phyloP scores from a whole-genome alignment of 2,113 vertebrate genomes.

The Percina caprodes region DNA sequence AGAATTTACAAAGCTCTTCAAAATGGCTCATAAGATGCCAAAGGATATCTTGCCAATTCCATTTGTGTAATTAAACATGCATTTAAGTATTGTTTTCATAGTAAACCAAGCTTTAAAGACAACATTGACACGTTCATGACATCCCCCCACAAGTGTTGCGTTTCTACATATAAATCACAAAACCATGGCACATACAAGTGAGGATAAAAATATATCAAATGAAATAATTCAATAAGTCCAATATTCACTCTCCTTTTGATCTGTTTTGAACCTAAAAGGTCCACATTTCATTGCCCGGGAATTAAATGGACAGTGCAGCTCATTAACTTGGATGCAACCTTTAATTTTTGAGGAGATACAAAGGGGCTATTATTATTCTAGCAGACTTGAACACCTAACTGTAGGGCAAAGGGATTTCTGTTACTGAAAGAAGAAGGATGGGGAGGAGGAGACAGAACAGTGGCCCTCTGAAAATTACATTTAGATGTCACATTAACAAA shows the following conservation, averaged over 20 bases:
- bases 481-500: constrained; percentile 42
- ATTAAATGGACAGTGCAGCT: background rate
- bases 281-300: background rate
- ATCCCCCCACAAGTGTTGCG: background rate
- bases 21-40: background rate
- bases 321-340: background rate
- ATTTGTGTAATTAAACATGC: background rate
- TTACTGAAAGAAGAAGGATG: background rate
- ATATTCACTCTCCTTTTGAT: background rate
- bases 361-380: background rate
- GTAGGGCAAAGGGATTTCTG: constrained; percentile 19
- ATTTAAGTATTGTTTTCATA: background rate
- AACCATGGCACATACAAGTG: background rate
- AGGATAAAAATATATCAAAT: background rate
- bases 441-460: background rate
- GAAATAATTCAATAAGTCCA: background rate
- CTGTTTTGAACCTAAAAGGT: background rate
- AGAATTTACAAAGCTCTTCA: background rate
- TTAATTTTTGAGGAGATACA: background rate
- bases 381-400: background rate
- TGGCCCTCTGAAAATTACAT: constrained; percentile 29
- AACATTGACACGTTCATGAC: background rate
- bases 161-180: background rate
- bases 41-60: background rate
- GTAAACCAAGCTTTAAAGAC: background rate